Evolutionary conservation across 2,797 vertebrate species (phyloP).

Genomic region (Scolopax bukidnonensis): DNA sequence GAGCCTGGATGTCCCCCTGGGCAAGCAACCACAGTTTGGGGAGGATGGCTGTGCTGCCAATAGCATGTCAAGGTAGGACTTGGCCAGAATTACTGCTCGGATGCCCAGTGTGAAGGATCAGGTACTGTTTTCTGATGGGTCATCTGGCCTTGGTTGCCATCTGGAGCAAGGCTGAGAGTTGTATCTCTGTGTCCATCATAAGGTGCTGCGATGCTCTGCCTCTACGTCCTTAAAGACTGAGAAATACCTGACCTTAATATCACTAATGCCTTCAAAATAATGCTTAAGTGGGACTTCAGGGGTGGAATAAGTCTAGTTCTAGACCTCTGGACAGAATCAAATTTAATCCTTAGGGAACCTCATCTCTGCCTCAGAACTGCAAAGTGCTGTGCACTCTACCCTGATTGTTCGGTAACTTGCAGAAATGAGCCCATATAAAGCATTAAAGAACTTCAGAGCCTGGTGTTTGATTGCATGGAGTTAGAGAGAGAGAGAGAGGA

Average conservation of each 20-base stretch:
- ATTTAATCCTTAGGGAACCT: conserved; percentile 60
- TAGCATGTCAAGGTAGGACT: not conserved
- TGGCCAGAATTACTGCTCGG: not conserved
- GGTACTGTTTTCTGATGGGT: not conserved
- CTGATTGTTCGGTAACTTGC: conserved; percentile 39
- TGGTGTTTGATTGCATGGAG: not conserved
- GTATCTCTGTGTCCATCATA: not conserved
- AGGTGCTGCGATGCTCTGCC: not conserved
- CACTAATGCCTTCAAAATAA: conserved; percentile 39
- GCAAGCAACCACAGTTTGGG: not conserved
- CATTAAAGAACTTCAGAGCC: conserved; percentile 29
- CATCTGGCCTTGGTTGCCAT: not conserved
- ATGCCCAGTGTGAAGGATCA: not conserved
- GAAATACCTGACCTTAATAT: not conserved
- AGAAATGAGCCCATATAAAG: conserved; percentile 43
- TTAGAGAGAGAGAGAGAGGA: not conserved
- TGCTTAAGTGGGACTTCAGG: not conserved
- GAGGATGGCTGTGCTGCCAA: not conserved
- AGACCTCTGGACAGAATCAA: conserved; percentile 8
- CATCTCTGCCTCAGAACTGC: conserved; percentile 28
- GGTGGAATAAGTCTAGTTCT: not conserved
- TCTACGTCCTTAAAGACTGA: not conserved
- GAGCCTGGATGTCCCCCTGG: not conserved
- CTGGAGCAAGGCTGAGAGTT: not conserved
- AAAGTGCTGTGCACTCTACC: conserved; percentile 23